Evolutionary conservation across 2,888 invertebrate species (phyloP), one percentile per base, ranked within the genome.

Genomic region (Drosophila tripunctata): DNA sequence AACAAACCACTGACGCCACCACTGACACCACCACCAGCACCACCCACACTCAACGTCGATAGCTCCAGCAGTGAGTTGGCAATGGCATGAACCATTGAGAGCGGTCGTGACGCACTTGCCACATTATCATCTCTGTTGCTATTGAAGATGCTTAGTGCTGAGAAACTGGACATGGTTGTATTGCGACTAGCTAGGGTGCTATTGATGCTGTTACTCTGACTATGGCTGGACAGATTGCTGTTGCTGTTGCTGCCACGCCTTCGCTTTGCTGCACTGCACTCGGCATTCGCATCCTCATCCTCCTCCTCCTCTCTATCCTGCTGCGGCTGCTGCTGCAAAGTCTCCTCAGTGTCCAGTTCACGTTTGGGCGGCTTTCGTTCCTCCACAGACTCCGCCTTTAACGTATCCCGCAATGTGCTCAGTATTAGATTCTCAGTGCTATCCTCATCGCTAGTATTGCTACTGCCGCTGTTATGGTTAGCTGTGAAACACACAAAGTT

Each of bases 381-480:
- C 40, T 67, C 62, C 2, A 45, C 30, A 5, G 27, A 51, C 40
- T 85, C 75, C 7, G 72, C 50, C 10, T 86, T 75, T 0, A 86
- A 40, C 3, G 58, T 75, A 2, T 52, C 77, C 0, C 71, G 56
- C 45, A 81, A 50, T 0, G 68, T 62, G 52, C 88, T 86, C 0
- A 81, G 52, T 40, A 52, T 45, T 2, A 86, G 21, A 17, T 81
- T 80, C 6, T 63, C 75, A 0, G 61, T 64, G 62, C 80, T 87
- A 40, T 75, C 83, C 27, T 67, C 72, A 15, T 75, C 83, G 21
- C 47, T 69, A 51, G 51, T 52, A 36, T 51, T 66, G 67, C 36
- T 55, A 45, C 30, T 52, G 47, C 38, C 61, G 55, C 31, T 38
- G 12, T 12, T 21, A 14, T 41, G 31, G 5, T 24, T 30, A 22